Evolutionary conservation across 2,797 vertebrate genomes (phyloP).

Genomic region (Furcifer pardalis): DNA sequence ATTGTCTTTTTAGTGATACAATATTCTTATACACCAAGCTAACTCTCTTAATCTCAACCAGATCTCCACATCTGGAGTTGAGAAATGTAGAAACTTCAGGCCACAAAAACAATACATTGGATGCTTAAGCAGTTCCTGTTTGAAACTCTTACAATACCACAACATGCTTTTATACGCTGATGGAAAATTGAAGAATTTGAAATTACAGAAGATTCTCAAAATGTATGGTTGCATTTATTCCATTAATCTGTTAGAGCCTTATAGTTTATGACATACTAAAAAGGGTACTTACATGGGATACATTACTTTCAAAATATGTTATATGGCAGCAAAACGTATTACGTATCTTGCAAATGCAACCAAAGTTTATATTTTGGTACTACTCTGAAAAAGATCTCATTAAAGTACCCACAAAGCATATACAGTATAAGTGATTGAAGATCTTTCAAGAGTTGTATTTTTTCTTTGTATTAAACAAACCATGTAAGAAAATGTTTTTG

Average conservation of each 20-base stretch:
- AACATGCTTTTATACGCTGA: background rate
- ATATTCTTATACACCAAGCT: background rate
- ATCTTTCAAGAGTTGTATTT: constrained; percentile 16
- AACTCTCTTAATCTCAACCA: background rate
- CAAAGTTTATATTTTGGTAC: background rate
- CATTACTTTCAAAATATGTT: background rate
- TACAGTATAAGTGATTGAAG: background rate
- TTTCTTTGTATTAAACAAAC: constrained; percentile 3
- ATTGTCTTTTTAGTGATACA: background rate
- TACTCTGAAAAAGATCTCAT: background rate
- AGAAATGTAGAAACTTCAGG: constrained; percentile 5
- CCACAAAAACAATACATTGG: constrained; percentile 5
- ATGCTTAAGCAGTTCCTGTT: background rate
- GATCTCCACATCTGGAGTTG: constrained; percentile 15
- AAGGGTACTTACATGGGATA: background rate
- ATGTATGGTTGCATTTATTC: constrained; percentile 4
- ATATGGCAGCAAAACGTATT: constrained; percentile 8
- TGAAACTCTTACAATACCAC: background rate
- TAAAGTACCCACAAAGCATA: background rate
- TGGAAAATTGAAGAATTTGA: constrained; percentile 19
- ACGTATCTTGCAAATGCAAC: constrained; percentile 6
- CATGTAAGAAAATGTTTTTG: constrained; percentile 1
- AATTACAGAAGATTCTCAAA: constrained; percentile 5
- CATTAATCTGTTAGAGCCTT: constrained; percentile 1
- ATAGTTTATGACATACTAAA: background rate